A percentile compares a stretch with the other conserved stretches of the same genome.
These are phyloP conservation scores for Cephus pulcher DNA, from an alignment of 2,888 invertebrate species.

Conservation along the genomic window DNA sequence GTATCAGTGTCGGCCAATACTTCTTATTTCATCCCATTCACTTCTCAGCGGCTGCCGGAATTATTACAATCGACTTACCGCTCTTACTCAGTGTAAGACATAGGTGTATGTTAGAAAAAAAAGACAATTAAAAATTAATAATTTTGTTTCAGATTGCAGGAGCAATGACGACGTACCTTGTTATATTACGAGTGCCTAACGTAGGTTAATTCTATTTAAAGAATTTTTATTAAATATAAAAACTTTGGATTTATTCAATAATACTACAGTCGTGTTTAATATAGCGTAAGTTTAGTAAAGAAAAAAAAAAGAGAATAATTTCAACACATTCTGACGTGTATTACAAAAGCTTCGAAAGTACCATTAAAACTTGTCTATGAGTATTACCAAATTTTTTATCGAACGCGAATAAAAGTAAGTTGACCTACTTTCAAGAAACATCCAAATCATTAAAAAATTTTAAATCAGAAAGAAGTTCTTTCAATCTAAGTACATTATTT, in stretches of 20 bases:
- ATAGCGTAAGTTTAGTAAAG: not conserved
- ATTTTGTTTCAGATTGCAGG: slow-evolving; percentile 40
- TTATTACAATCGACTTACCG: slow-evolving; percentile 44
- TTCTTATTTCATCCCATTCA: slow-evolving; percentile 29
- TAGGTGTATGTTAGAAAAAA: not conserved
- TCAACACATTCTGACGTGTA: not conserved
- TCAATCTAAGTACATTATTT: not conserved
- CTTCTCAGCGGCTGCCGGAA: slow-evolving; percentile 36
- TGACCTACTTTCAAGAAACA: not conserved
- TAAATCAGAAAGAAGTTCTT: not conserved
- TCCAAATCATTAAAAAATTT: not conserved
- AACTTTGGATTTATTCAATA: not conserved
- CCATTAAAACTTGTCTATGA: not conserved
- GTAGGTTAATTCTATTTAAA: not conserved
- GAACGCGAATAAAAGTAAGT: not conserved
- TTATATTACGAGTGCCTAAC: slow-evolving; percentile 35
- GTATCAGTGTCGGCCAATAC: slow-evolving; percentile 22
- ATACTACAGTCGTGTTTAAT: not conserved
- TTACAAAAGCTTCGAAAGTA: not conserved
- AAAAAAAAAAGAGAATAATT: not conserved
- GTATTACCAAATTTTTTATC: not conserved
- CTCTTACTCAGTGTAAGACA: slow-evolving; percentile 43
- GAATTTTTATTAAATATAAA: not conserved
- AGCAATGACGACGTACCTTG: slow-evolving; percentile 46
- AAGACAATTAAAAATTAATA: slow-evolving; percentile 5